Percentiles rank a stretch among this genome's conserved stretches.
phyloP scores from a whole-genome alignment of 2,113 vertebrate species.

The Brevimyrus niger region DNA sequence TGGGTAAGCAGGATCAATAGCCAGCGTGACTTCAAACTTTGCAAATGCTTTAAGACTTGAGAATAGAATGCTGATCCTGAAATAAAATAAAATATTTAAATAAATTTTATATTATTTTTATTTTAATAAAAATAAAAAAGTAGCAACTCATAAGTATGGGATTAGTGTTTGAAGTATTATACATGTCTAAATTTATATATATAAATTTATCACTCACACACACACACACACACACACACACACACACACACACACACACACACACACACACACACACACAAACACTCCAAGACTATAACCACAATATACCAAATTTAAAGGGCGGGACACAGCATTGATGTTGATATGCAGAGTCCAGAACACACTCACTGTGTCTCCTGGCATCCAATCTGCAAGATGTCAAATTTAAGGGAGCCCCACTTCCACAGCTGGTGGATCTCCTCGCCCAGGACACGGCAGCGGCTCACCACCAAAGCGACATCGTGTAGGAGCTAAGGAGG shows the following conservation, averaged over 20 bases:
- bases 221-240: too few species aligned
- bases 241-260: too few species aligned
- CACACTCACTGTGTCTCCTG: slow-evolving; percentile 46
- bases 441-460: slow-evolving; percentile 59
- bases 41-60: slow-evolving; percentile 16
- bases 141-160: not conserved
- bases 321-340: too few species aligned
- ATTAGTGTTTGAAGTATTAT: not conserved
- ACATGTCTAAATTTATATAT: not conserved
- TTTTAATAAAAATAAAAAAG: not conserved
- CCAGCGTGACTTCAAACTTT: slow-evolving; percentile 16
- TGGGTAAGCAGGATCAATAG: slow-evolving; percentile 1
- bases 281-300: not conserved
- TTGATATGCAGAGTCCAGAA: not conserved
- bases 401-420: slow-evolving; percentile 51
- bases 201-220: not conserved
- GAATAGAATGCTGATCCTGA: slow-evolving; percentile 12
- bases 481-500: slow-evolving; percentile 55
- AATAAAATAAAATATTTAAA: not conserved
- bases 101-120: too few species aligned
- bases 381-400: slow-evolving; percentile 52
- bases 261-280: too few species aligned
- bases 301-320: not conserved
- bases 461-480: slow-evolving; percentile 55
- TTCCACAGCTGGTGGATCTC: slow-evolving; percentile 52